Evolutionary conservation across 1,140 invertebrate genomes (phyloP), one percentile per base, ranked within the genome.

Genomic region (Drosophila trapezifrons): DNA sequence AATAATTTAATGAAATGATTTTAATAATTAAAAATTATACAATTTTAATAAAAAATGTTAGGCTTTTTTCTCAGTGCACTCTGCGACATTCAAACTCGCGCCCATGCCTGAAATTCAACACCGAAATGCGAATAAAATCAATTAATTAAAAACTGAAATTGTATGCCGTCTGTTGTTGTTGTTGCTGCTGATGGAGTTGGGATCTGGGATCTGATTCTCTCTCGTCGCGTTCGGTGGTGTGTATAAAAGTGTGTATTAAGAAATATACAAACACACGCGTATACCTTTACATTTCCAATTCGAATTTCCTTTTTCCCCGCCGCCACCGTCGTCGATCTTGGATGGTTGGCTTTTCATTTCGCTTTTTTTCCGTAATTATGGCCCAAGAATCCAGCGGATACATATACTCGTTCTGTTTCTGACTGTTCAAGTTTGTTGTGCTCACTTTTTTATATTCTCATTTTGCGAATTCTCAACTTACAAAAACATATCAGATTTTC

Each of bases 91-190:
- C 64, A 80, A 85, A 78, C 77, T 80, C 65, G 54, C 63, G 81
- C 80, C 77, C 79, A 81, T 78, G 80, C 38, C 22, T 89, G 84
- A 84, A 89, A 89, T 87, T 80, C 70, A 78, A 89, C 76, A 89
- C 84, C 84, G 65, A 84, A 89, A 89, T 84, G 84, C 84, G 84
- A 89, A 89, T 89, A 89, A 89, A 89, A 89, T 89, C 84, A 89
- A 89, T 89, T 89, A 89, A 89, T 89, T 89, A 89, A 89, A 89
- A 87, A 84, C 78, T 89, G 80, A 75, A 89, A 89, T 78, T 78
- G 40, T 83, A 89, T 80, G 64, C 84, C 73, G 43, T 59, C 54
- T 74, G 55, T 13, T 62, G 17, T 64, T 60, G 17, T 45, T 35
- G 49, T 4, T 52, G 49, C 17, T 52, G 32, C 32, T 52, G 54